phyloP scores from a whole-genome alignment of 92 coral and sea anemone genomes.

The Isaurus tuberculatus region DNA sequence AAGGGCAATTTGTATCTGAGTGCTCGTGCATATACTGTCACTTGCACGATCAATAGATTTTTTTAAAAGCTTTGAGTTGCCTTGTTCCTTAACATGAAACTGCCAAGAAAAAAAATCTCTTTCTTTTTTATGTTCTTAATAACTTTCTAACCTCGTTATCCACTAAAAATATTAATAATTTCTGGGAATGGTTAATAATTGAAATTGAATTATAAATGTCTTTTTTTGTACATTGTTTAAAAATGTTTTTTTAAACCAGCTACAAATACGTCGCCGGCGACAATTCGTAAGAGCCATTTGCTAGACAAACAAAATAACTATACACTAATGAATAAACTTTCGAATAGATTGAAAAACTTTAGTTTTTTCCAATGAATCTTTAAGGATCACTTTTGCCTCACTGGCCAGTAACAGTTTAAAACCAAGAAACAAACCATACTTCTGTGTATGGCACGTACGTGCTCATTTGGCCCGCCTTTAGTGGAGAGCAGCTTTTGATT shows the following conservation, averaged over 20 bases:
- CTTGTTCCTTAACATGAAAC: too few relatives aligned
- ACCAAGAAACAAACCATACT: too few relatives aligned
- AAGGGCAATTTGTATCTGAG: too few relatives aligned
- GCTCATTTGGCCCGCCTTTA: background rate
- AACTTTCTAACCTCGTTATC: background rate
- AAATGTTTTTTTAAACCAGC: conserved; percentile 33
- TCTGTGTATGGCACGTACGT: too few relatives aligned
- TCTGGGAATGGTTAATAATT: background rate
- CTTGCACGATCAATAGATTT: too few relatives aligned
- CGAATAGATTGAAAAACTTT: background rate
- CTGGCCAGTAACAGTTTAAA: background rate
- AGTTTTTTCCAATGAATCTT: background rate
- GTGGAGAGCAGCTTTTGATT: background rate
- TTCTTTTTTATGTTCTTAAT: too few relatives aligned
- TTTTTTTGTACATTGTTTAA: background rate
- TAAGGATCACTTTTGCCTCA: background rate
- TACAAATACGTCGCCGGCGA: conserved; percentile 52
- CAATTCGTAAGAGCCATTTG: conserved; percentile 28
- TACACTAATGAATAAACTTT: background rate
- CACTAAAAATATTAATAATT: background rate
- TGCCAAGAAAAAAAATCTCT: too few relatives aligned
- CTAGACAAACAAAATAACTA: background rate
- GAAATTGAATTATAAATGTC: conserved; percentile 10
- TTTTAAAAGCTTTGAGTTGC: too few relatives aligned
- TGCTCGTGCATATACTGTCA: too few relatives aligned